Percentiles rank a stretch among this genome's conserved stretches.
phyloP scores from a whole-genome alignment of 2,888 invertebrate species.

The Drosophila basisetae region DNA sequence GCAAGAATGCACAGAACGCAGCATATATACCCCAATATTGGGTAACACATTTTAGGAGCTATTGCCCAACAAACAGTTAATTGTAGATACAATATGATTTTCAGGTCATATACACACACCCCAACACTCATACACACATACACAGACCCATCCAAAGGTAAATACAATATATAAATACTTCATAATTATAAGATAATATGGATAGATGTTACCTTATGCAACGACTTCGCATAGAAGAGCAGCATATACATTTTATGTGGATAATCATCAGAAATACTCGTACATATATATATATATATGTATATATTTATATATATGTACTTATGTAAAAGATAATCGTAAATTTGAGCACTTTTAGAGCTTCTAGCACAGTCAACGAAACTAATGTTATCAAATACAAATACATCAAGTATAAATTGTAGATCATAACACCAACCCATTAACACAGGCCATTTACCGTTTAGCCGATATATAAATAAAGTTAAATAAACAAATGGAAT shows the following conservation, averaged over 20 bases:
- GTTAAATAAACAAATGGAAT: slow-evolving; percentile 44
- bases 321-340: slow-evolving; percentile 45
- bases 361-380: slow-evolving; percentile 76
- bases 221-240: slow-evolving; percentile 31
- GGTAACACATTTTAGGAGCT: slow-evolving; percentile 44
- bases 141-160: slow-evolving; percentile 12
- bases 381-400: slow-evolving; percentile 65
- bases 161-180: slow-evolving; percentile 24
- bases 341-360: slow-evolving; percentile 75
- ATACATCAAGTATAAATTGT: slow-evolving; percentile 43
- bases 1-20: slow-evolving; percentile 21
- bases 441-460: slow-evolving; percentile 4
- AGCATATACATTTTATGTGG: slow-evolving; percentile 31
- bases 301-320: not conserved
- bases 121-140: not conserved
- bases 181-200: slow-evolving; percentile 35
- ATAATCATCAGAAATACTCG: slow-evolving; percentile 29
- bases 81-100: slow-evolving; percentile 52
- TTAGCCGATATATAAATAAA: slow-evolving; percentile 35
- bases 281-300: not conserved
- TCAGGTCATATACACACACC: slow-evolving; percentile 13
- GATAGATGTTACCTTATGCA: slow-evolving; percentile 41
- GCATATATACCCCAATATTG: slow-evolving; percentile 12
- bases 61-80: slow-evolving; percentile 45
- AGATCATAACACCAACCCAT: not conserved